Percentiles rank a stretch among this genome's conserved stretches.
Conservation (phyloP, 2,888 invertebrate species). For the Temnothorax ravouxi region DNA sequence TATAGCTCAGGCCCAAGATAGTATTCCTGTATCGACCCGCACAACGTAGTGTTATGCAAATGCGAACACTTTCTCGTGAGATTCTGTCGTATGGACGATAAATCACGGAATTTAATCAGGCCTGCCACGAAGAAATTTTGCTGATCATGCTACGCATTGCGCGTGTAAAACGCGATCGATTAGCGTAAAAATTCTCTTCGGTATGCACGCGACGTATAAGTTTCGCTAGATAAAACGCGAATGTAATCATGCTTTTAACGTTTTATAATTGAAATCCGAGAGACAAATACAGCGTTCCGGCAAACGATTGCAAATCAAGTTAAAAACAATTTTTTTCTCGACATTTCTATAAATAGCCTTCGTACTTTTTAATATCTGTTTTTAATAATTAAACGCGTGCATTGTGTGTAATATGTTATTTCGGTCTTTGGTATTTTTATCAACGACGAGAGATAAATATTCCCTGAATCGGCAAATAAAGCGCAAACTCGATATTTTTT, state of each 20-base stretch:
- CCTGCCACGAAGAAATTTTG: constrained; percentile 52
- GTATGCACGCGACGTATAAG: background rate
- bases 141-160: constrained; percentile 42
- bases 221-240: constrained; percentile 26
- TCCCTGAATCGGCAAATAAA: background rate
- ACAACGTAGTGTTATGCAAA: constrained; percentile 46
- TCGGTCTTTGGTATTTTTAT: constrained; percentile 16
- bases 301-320: background rate
- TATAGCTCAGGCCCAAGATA: constrained; percentile 15
- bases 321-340: constrained; percentile 26
- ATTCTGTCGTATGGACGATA: constrained; percentile 53
- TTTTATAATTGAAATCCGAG: constrained; percentile 20
- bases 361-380: constrained; percentile 21
- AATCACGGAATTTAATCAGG: constrained; percentile 71
- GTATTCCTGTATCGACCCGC: constrained; percentile 61
- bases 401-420: constrained; percentile 13
- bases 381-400: background rate
- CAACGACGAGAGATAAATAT: background rate
- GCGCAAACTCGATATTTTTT: constrained; percentile 16
- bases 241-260: constrained; percentile 30
- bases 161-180: constrained; percentile 55
- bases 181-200: constrained; percentile 22
- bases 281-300: background rate
- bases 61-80: constrained; percentile 60
- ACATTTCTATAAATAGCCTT: constrained; percentile 19